phyloP scores from a whole-genome alignment of 2,888 invertebrate species.

The Pseudoips prasinana region DNA sequence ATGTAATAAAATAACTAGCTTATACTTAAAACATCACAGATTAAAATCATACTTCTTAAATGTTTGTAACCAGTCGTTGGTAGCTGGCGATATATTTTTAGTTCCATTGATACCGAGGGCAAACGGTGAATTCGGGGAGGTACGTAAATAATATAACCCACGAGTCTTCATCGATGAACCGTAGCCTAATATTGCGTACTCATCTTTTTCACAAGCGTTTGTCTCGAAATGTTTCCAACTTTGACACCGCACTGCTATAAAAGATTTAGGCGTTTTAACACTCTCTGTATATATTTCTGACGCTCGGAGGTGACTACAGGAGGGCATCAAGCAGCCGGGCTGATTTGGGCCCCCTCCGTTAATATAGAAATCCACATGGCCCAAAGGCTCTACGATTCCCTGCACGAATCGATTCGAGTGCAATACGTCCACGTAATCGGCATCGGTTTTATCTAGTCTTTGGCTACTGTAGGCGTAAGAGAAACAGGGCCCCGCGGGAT shows the following conservation, averaged over 20 bases:
- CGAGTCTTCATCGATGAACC: conserved; percentile 66
- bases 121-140: conserved; percentile 56
- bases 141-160: conserved; percentile 71
- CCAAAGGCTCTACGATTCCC: conserved; percentile 80
- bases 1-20: conserved; percentile 22
- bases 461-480: conserved; percentile 66
- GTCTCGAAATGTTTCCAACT: conserved; percentile 66
- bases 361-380: conserved; percentile 88
- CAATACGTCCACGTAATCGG: conserved; percentile 68
- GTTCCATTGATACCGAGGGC: conserved; percentile 70
- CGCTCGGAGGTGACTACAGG: conserved; percentile 74
- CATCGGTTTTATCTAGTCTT: conserved; percentile 68
- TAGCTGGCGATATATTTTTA: conserved; percentile 34
- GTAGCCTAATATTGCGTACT: conserved; percentile 66
- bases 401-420: conserved; percentile 73
- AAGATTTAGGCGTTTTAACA: conserved; percentile 61
- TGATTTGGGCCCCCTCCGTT: conserved; percentile 87
- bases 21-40: conserved; percentile 20
- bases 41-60: conserved; percentile 40
- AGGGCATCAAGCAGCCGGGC: conserved; percentile 84
- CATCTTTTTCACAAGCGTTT: conserved; percentile 56
- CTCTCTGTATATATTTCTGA: conserved; percentile 70
- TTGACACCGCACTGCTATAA: conserved; percentile 60
- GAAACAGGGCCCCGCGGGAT: conserved; percentile 77
- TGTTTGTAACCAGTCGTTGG: conserved; percentile 48